These are phyloP conservation scores for Meta bourneti DNA, from an alignment of 2,888 invertebrate species.

Conservation along the genomic window DNA sequence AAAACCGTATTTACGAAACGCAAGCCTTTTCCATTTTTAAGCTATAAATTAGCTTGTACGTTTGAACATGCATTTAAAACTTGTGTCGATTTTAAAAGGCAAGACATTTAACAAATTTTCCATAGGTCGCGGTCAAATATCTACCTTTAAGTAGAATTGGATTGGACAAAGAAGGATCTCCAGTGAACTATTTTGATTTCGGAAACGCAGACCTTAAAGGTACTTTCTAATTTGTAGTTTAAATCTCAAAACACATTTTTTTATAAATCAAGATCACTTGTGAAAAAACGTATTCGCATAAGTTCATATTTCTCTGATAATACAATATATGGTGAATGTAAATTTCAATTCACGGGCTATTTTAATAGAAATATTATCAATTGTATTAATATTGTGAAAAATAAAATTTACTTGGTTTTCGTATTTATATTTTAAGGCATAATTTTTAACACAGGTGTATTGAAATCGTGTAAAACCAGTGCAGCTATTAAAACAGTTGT, in stretches of 20 bases:
- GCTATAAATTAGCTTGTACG: too few species aligned
- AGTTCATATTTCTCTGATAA: too few species aligned
- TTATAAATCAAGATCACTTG: neutral
- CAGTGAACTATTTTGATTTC: slow-evolving; percentile 49
- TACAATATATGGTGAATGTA: too few species aligned
- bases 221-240: neutral
- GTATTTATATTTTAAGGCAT: neutral
- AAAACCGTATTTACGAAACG: too few species aligned
- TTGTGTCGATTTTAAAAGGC: neutral
- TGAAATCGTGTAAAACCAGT: slow-evolving; percentile 43
- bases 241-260: neutral
- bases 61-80: too few species aligned
- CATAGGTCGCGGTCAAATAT: slow-evolving; percentile 49
- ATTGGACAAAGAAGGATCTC: slow-evolving; percentile 63
- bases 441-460: slow-evolving; percentile 29
- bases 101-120: neutral
- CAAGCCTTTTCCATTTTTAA: too few species aligned
- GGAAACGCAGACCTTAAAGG: slow-evolving; percentile 66
- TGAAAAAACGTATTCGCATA: too few species aligned
- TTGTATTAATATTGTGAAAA: neutral
- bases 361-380: neutral
- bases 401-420: neutral
- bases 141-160: slow-evolving; percentile 47
- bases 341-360: neutral
- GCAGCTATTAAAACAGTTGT: slow-evolving; percentile 37